Base-by-base conservation (phyloP, 2,113 vertebrate species). In the Varanus salvator region DNA sequence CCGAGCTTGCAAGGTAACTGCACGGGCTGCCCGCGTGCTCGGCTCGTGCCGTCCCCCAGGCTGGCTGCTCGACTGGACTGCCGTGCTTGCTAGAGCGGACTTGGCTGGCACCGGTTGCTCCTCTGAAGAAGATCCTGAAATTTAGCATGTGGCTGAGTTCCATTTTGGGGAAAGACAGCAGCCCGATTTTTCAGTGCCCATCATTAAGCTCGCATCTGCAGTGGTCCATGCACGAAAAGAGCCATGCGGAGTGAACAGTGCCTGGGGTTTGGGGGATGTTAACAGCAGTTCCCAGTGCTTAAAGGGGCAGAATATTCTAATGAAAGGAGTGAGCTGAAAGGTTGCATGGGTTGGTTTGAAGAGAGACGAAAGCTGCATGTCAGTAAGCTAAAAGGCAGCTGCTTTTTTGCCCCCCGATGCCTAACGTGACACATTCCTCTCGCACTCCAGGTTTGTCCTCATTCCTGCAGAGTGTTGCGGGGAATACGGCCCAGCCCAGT, bases 391-490 rank as follows among this genome's bases (percentile, higher is more conserved):
- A 60, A 69, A 85, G 34, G 82, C 19, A 1, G n/a, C 2, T 29
- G 25, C 15, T 87, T 38, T 77, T 8, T 17, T 0, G 23, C 27
- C 52, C n/a, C 14, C 48, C 7, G 50, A 1, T 7, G 8, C 3
- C 48, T 19, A 38, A 77, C 1, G 0, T 5, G 4, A 0, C 0
- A 31, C 21, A 3, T 1, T 0, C 57, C 64, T 0, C 21, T 92
- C 90, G 64, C 6, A 23, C 87, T 48, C 3, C 96, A 99, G 99
- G 98, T 96, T 96, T 99, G 86, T 99, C 99, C 0, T 99, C 98
- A 89, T 96, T 99, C 71, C 97, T 99, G 80, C 98, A 99, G 92
- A 99, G 98, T 11, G 98, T 99, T 44, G 98, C 98, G 81, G 97
- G 97, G 15, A 97, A 94, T 64, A 95, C 97, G 2, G 94, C 91